Evolutionary conservation across 2,888 invertebrate genomes (phyloP).

Genomic region (Scaptomyza cyrtandrae): DNA sequence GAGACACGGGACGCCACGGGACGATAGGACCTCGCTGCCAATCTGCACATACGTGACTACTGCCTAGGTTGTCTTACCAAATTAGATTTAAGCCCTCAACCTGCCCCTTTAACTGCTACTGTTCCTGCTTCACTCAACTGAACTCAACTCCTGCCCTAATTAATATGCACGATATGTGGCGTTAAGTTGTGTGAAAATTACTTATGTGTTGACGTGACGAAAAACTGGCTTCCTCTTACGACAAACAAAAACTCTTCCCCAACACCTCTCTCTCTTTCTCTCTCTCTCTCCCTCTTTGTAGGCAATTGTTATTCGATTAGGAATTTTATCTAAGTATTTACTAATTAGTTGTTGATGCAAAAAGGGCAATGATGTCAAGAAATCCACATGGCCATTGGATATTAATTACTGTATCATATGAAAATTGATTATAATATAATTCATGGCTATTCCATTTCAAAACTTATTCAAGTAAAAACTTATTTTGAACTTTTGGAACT

Average conservation of each 20-base stretch:
- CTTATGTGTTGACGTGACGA: constrained; percentile 70
- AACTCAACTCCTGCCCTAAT: constrained; percentile 56
- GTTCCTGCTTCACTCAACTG: not conserved
- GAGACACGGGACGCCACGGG: constrained; percentile 2
- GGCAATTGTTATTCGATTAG: constrained; percentile 63
- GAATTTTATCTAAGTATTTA: constrained; percentile 53
- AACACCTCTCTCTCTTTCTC: constrained; percentile 13
- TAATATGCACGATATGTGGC: constrained; percentile 79
- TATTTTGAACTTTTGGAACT: too few relatives aligned
- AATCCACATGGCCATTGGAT: not conserved
- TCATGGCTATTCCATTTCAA: not conserved
- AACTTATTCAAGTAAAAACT: not conserved
- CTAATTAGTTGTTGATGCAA: constrained; percentile 74
- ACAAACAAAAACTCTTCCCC: constrained; percentile 44
- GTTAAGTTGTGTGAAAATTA: constrained; percentile 79
- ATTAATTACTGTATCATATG: constrained; percentile 26
- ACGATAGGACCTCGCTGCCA: constrained; percentile 21
- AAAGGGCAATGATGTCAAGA: constrained; percentile 16
- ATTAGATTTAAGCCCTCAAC: constrained; percentile 62
- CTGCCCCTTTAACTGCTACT: not conserved
- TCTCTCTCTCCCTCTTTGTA: constrained; percentile 9
- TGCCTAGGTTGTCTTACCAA: constrained; percentile 64
- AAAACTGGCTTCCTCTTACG: constrained; percentile 21
- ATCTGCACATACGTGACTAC: constrained; percentile 55
- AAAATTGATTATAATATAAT: not conserved